These are phyloP conservation scores for Stegodyphus mimosarum DNA, from an alignment of 1,140 invertebrate species.

Conservation along the genomic window DNA sequence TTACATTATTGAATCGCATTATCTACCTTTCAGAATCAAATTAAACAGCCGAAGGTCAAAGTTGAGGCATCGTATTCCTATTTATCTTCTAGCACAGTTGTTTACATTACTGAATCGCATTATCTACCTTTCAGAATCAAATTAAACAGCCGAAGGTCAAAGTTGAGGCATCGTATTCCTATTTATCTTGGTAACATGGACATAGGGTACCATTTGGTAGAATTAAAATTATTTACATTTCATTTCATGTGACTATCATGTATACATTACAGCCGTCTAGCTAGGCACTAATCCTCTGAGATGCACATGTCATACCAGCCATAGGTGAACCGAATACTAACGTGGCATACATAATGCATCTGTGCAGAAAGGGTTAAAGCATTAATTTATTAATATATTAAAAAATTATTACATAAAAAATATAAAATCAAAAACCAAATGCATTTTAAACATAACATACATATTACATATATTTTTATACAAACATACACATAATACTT, in stretches of 20 bases:
- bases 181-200: constrained; percentile 2
- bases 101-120: no score
- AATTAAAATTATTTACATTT: neutral
- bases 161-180: neutral
- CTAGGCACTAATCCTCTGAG: neutral
- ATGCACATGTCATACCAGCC: neutral
- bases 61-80: neutral
- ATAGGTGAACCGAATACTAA: neutral
- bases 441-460: no score
- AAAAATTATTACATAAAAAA: no score
- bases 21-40: neutral
- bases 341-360: neutral
- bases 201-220: neutral
- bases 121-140: neutral
- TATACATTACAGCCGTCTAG: neutral
- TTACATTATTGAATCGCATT: no score
- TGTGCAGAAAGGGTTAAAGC: neutral
- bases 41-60: neutral
- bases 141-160: neutral
- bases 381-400: neutral
- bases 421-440: no score
- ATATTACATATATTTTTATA: no score
- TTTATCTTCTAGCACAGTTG: no score
- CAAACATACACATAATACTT: no score
- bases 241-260: neutral